These are phyloP conservation scores for Ctenomys sociabilis DNA, from an alignment of 2,113 vertebrate genomes.

Conservation along the genomic window DNA sequence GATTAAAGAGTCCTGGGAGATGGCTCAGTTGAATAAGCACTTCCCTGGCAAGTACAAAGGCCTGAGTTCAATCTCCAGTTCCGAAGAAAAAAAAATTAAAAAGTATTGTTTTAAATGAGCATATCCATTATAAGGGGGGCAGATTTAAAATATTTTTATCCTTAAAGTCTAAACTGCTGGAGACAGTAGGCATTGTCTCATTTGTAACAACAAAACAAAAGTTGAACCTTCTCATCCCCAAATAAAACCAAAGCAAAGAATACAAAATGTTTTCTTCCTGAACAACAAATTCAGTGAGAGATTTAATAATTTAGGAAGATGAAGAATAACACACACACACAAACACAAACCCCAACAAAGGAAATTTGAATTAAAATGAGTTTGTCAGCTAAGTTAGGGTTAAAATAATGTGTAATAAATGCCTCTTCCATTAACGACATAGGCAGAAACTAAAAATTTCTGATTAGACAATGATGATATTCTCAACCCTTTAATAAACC, in stretches of 20 bases:
- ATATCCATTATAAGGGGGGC: neutral
- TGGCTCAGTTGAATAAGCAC: no score
- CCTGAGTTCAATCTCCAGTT: no score
- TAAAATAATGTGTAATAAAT: constrained; percentile 76
- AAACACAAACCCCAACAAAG: neutral
- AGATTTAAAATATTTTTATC: neutral
- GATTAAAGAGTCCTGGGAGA: neutral
- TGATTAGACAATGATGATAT: constrained; percentile 79
- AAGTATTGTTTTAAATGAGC: neutral
- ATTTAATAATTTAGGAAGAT: constrained; percentile 35
- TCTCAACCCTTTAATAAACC: constrained; percentile 79
- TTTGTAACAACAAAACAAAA: constrained; percentile 41
- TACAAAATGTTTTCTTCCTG: constrained; percentile 45
- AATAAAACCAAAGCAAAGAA: neutral
- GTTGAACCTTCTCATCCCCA: neutral
- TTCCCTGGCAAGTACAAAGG: no score
- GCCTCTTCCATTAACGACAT: constrained; percentile 80
- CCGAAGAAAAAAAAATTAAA: no score
- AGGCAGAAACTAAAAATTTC: constrained; percentile 63
- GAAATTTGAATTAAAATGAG: constrained; percentile 42
- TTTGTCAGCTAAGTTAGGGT: constrained; percentile 54
- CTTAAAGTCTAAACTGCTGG: constrained; percentile 20
- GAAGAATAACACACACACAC: constrained; percentile 18
- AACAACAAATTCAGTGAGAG: constrained; percentile 25
- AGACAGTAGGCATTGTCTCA: neutral